Evolutionary conservation across 2,797 vertebrate species (phyloP).

Genomic region (Carcharodon carcharias): DNA sequence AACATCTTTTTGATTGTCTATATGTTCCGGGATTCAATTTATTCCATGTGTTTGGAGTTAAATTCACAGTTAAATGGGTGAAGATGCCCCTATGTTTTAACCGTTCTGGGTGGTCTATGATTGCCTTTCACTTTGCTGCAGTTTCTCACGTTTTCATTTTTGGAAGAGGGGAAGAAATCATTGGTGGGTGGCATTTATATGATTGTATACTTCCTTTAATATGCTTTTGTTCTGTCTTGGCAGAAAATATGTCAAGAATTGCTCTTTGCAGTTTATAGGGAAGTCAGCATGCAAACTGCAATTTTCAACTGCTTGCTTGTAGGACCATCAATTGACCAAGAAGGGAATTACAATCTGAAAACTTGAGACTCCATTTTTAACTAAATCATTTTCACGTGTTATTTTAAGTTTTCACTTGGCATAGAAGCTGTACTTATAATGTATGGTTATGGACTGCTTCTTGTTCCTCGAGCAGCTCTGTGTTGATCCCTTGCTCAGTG

Average conservation of each 20-base stretch:
- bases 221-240: not conserved
- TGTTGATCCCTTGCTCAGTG: not conserved
- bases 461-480: not conserved
- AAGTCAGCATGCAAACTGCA: not conserved
- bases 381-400: not conserved
- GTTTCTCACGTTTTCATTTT: not conserved
- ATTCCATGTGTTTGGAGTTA: constrained; percentile 32
- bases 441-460: not conserved
- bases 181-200: not conserved
- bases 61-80: constrained; percentile 27
- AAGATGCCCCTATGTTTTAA: not conserved
- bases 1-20: not conserved
- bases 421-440: not conserved
- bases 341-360: not conserved
- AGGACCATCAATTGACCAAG: not conserved
- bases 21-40: constrained; percentile 13
- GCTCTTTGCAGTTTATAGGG: not conserved
- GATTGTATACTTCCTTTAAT: not conserved
- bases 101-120: constrained; percentile 21
- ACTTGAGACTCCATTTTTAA: not conserved
- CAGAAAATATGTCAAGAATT: not conserved
- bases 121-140: not conserved
- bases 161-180: not conserved
- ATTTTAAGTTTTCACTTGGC: not conserved
- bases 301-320: not conserved